Conservation (phyloP, 2,797 vertebrate genomes). For the Argya squamiceps region DNA sequence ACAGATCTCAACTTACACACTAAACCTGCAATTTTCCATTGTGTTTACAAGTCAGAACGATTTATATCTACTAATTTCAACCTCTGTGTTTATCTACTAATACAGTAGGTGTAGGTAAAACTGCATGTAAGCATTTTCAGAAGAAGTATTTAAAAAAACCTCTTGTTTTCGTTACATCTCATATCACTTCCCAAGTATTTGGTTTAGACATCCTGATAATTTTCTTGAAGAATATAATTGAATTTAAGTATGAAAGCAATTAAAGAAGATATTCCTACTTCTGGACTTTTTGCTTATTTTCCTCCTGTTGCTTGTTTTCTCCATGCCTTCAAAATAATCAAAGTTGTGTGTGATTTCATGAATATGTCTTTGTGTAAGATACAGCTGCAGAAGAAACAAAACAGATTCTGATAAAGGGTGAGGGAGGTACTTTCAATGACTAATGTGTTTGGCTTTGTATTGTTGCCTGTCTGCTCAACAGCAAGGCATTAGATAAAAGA, state of each 20-base stretch:
- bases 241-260: background rate
- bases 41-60: background rate
- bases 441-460: background rate
- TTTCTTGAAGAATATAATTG: background rate
- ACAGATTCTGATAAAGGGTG: background rate
- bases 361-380: slow-evolving; percentile 3
- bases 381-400: slow-evolving; percentile 58
- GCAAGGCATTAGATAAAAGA: background rate
- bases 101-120: background rate
- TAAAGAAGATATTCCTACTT: background rate
- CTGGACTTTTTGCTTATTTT: background rate
- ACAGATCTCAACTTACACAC: background rate
- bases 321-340: background rate
- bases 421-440: background rate
- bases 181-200: background rate
- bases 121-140: background rate
- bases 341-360: background rate
- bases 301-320: background rate
- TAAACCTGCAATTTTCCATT: background rate
- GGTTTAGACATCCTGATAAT: background rate
- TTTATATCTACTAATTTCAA: background rate
- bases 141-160: background rate
- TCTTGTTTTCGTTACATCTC: background rate
- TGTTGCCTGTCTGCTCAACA: background rate
- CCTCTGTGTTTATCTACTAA: background rate